Percentiles rank a stretch among this genome's conserved stretches.
phyloP scores from a whole-genome alignment of 2,888 invertebrate genomes.

The Diabrotica balteata region DNA sequence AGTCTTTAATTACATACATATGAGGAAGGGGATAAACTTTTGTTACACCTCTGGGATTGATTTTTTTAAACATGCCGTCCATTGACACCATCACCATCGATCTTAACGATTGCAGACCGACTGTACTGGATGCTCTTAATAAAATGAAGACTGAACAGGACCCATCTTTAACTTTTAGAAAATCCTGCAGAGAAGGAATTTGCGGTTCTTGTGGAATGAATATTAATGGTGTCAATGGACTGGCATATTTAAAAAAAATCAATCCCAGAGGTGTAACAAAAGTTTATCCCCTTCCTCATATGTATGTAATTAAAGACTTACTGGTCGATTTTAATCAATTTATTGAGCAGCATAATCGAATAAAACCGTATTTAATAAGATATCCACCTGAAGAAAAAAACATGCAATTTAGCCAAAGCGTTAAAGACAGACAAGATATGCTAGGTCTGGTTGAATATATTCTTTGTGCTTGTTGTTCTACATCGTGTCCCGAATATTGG shows the following conservation, averaged over 20 bases:
- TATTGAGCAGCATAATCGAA: slow-evolving; percentile 67
- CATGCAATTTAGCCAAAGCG: slow-evolving; percentile 70
- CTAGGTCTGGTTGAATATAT: slow-evolving; percentile 80
- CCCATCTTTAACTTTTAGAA: slow-evolving; percentile 71
- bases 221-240: slow-evolving; percentile 73
- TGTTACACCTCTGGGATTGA: slow-evolving; percentile 39
- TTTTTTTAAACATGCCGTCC: too few species aligned
- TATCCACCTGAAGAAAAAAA: slow-evolving; percentile 57
- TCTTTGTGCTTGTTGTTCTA: slow-evolving; percentile 82
- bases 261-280: slow-evolving; percentile 40
- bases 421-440: slow-evolving; percentile 70
- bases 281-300: slow-evolving; percentile 80
- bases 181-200: slow-evolving; percentile 80
- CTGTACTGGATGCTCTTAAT: slow-evolving; percentile 76
- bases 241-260: slow-evolving; percentile 67
- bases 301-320: slow-evolving; percentile 79
- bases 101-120: slow-evolving; percentile 69
- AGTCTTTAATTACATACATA: slow-evolving; percentile 79
- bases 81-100: too few species aligned
- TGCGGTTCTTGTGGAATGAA: slow-evolving; percentile 82
- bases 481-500: slow-evolving; percentile 86
- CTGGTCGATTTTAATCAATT: slow-evolving; percentile 69
- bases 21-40: slow-evolving; percentile 78
- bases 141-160: slow-evolving; percentile 74
- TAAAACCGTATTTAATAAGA: slow-evolving; percentile 75